These are phyloP conservation scores for Rhagologus leucostigma DNA, from an alignment of 2,113 vertebrate species.

Conservation along the genomic window DNA sequence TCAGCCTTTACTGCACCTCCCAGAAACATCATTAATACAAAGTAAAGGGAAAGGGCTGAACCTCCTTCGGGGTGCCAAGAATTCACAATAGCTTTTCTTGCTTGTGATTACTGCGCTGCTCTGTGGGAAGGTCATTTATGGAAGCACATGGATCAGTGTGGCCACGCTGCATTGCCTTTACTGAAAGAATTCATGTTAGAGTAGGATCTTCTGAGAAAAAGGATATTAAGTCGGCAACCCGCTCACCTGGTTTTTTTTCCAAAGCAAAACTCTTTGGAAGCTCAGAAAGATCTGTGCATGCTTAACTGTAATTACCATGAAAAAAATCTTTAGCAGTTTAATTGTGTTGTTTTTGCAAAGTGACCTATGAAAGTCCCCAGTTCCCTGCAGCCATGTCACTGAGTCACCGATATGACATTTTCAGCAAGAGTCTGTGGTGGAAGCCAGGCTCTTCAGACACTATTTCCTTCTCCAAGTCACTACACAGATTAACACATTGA, in stretches of 20 bases:
- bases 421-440: not conserved
- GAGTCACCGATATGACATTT: not conserved
- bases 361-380: not conserved
- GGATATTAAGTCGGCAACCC: not conserved
- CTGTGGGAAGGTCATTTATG: not conserved
- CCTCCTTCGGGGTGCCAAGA: not conserved
- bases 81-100: not conserved
- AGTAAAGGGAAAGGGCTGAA: not conserved
- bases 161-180: not conserved
- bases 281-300: not conserved
- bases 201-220: not conserved
- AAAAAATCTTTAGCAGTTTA: not conserved
- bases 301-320: not conserved
- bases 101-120: fast-evolving
- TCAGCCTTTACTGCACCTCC: not conserved
- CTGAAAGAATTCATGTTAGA: not conserved
- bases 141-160: not conserved
- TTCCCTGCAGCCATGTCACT: not conserved
- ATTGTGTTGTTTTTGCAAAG: not conserved
- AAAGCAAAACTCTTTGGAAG: not conserved
- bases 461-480: not conserved
- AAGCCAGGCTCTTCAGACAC: not conserved
- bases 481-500: not conserved
- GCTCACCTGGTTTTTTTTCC: not conserved
- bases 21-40: not conserved